Base-by-base conservation (phyloP, 2,113 vertebrate genomes). In the Phyllopteryx taeniolatus region DNA sequence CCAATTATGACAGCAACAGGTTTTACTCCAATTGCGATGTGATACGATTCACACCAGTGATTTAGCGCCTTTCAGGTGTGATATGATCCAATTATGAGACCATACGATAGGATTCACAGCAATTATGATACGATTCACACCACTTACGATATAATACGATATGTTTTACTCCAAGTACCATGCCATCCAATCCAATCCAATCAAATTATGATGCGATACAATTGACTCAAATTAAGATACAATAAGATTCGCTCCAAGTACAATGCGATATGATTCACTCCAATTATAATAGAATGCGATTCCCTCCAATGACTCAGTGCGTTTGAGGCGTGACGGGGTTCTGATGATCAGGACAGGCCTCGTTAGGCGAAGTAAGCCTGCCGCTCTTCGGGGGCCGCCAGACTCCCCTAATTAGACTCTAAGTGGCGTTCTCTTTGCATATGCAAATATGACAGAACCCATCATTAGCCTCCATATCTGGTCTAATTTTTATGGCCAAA, bases 371-470 rank as follows among this genome's bases (percentile, higher is more conserved):
- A 88, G 90, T 60, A 60, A 88, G 87, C 79, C 89, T 84, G 88
- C 79, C 79, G 74, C 81, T 78, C 80, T 75, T 80, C 76, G 72
- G 76, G 71, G 86, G 81, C 84, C 75, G 84, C 88, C 88, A 89
- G 87, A 88, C 89, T 85, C 81, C 82, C 85, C 90, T 93, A 93
- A 93, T 93, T 93, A 92, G 20, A 61, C 79, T 73, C 86, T 86
- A 89, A 91, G 88, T 82, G 79, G 77, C 67, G 77, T 85, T 86
- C 81, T 85, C 86, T 87, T 81, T 85, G 89, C 87, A 87, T 91
- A 93, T 91, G 93, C 91, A 93, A 91, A 93, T 93, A 90, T 91
- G 90, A 91, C 91, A 89, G 87, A 90, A 84, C 85, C 86, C 86
- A 91, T 94, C 90, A 91, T 93, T 92, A 91, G 91, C 84, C 90